phyloP scores from a whole-genome alignment of 2,797 vertebrate species.

The Sphenopsis melanotis region DNA sequence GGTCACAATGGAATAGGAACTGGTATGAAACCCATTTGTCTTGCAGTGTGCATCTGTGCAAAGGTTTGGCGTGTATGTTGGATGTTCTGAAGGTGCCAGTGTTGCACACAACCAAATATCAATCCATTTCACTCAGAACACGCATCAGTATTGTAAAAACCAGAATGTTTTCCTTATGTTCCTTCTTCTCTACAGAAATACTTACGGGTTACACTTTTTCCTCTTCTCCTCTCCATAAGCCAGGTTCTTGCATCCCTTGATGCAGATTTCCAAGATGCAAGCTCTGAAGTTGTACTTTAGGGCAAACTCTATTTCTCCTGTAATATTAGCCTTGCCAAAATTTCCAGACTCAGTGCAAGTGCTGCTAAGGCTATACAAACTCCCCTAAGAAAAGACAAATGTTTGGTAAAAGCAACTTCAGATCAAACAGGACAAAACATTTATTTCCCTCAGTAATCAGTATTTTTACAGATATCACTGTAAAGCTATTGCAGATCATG shows the following conservation, averaged over 20 bases:
- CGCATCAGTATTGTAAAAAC: neutral
- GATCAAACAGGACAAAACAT: neutral
- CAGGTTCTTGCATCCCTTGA: conserved; percentile 84
- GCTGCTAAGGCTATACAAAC: conserved; percentile 80
- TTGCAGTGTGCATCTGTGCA: neutral
- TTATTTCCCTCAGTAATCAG: neutral
- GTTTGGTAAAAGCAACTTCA: neutral
- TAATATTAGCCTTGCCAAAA: conserved; percentile 71
- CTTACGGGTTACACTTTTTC: conserved; percentile 90
- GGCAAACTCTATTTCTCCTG: conserved; percentile 85
- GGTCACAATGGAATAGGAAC: neutral
- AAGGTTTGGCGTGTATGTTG: neutral
- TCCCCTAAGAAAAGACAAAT: conserved; percentile 66
- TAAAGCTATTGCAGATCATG: neutral
- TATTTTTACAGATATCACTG: neutral
- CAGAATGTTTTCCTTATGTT: neutral
- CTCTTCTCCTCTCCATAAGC: conserved; percentile 80
- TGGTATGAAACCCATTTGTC: neutral
- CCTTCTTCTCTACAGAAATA: neutral
- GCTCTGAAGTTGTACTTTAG: conserved; percentile 76
- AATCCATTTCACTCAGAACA: neutral
- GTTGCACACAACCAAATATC: neutral
- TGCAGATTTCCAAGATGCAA: conserved; percentile 80
- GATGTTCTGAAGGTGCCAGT: neutral
- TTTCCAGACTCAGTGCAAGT: conserved; percentile 75